Evolutionary conservation across 1,140 invertebrate species (phyloP), one percentile per base, ranked within the genome.

Genomic region (Danaus plexippus): DNA sequence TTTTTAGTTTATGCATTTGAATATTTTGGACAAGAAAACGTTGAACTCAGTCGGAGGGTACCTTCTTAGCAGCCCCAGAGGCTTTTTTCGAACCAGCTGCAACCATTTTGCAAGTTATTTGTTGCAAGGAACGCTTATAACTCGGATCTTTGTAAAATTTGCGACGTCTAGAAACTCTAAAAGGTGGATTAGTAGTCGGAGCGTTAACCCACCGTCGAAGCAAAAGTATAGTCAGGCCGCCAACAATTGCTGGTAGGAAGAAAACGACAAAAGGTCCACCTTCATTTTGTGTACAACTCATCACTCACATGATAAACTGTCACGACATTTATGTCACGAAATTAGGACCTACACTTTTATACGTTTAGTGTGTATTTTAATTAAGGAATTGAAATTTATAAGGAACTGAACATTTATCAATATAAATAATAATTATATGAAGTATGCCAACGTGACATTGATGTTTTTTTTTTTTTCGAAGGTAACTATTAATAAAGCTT

Each of bases 201-300:
- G 81, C 75, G 62, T 77, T 76, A 52, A 77, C 84, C 87, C 87
- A 87, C 52, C 87, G 87, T 61, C 83, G 76, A 54, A 83, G 84
- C 65, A 88, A 63, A 54, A 88, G 71, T 70, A 88, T 80, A 54
- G 84, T 87, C 77, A 88, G 66, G 66, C 82, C 85, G 69, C 84
- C 87, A 67, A 86, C 77, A 64, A 85, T 75, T 62, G 85, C 85
- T 67, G 87, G 84, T 77, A 88, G 67, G 75, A 87, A 85, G 79
- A 87, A 86, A 73, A 87, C 80, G 77, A 88, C 84, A 83, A 88
- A 85, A 77, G 85, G 78, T 65, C 85, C 80, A 82, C 84, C 85
- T 75, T 88, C 86, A 85, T 86, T 86, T 84, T 88, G 84, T 71
- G 77, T 84, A 86, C 85, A 87, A 87, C 85, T 88, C 87, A 88